Conservation (phyloP, 2,797 vertebrate species). For the Enteromius afrohamiltoni region DNA sequence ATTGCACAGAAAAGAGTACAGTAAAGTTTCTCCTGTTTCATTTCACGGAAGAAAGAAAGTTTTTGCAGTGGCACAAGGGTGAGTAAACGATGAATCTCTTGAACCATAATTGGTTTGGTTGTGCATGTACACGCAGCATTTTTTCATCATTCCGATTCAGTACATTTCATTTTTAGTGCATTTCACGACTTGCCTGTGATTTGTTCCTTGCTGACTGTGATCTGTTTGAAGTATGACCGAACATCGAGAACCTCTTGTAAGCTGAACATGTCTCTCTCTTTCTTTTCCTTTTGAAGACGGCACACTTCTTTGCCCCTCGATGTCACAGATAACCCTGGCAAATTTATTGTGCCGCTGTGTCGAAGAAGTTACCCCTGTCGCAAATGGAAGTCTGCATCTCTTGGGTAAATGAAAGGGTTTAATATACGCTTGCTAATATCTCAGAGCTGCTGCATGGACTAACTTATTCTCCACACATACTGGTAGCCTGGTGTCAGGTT, state of each 20-base stretch:
- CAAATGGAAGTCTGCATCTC: conserved; percentile 81
- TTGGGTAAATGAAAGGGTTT: conserved; percentile 76
- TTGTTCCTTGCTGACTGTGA: conserved; percentile 17
- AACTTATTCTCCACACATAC: conserved; percentile 28
- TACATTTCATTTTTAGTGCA: conserved; percentile 21
- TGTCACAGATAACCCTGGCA: conserved; percentile 74
- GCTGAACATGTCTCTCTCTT: conserved; percentile 56
- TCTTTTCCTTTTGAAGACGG: conserved; percentile 70
- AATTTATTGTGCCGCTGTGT: conserved; percentile 70
- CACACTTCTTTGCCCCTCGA: conserved; percentile 74
- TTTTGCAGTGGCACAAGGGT: background rate
- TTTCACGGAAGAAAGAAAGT: background rate
- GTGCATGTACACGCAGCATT: conserved; percentile 24
- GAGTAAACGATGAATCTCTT: conserved; percentile 13
- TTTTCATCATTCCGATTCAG: conserved; percentile 28
- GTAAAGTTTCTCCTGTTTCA: background rate
- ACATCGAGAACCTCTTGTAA: conserved; percentile 32
- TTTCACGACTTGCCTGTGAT: background rate
- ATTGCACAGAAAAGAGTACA: background rate
- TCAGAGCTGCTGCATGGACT: conserved; percentile 21
- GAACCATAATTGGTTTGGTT: conserved; percentile 17
- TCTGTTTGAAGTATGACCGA: conserved; percentile 47
- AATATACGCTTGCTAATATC: conserved; percentile 35
- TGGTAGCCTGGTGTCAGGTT: background rate
- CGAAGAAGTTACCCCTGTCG: conserved; percentile 79